These are phyloP conservation scores for Mugil cephalus DNA, from an alignment of 2,113 vertebrate genomes.

Conservation along the genomic window DNA sequence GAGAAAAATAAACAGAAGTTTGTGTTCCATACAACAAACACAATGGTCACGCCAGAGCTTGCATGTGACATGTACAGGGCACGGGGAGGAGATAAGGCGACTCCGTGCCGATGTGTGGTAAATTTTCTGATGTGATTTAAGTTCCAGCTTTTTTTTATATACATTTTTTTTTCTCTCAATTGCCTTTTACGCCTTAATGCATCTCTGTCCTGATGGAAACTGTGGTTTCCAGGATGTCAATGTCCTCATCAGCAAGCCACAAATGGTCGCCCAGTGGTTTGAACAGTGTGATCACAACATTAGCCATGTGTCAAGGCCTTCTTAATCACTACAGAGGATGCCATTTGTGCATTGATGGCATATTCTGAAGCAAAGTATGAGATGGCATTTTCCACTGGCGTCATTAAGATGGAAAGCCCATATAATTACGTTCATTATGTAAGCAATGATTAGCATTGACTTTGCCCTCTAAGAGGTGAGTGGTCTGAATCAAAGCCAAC, in stretches of 20 bases:
- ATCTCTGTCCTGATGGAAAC: constrained; percentile 67
- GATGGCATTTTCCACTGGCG: constrained; percentile 62
- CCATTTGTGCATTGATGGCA: constrained; percentile 72
- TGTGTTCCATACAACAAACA: constrained; percentile 4
- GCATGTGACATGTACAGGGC: background rate
- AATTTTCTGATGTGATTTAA: constrained; percentile 14
- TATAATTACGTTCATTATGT: constrained; percentile 72
- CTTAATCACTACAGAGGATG: constrained; percentile 74
- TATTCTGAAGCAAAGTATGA: constrained; percentile 66
- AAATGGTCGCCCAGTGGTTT: constrained; percentile 77
- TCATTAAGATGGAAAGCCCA: constrained; percentile 69
- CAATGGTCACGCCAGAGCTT: background rate
- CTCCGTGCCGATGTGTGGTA: constrained; percentile 13
- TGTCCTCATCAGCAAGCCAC: constrained; percentile 71
- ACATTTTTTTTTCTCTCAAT: constrained; percentile 57
- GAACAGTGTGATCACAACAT: constrained; percentile 76
- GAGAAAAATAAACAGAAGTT: constrained; percentile 9
- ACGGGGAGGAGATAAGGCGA: constrained; percentile 20
- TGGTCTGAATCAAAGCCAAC: constrained; percentile 58
- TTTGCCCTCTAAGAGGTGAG: constrained; percentile 67
- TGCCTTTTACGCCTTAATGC: constrained; percentile 64
- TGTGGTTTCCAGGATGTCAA: constrained; percentile 74
- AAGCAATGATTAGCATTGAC: constrained; percentile 73
- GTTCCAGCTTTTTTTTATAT: constrained; percentile 35
- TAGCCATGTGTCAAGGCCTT: constrained; percentile 79